Percentiles rank a stretch among this genome's conserved stretches.
Conservation (phyloP, 2,797 vertebrate species). For the Argyrosomus regius region DNA sequence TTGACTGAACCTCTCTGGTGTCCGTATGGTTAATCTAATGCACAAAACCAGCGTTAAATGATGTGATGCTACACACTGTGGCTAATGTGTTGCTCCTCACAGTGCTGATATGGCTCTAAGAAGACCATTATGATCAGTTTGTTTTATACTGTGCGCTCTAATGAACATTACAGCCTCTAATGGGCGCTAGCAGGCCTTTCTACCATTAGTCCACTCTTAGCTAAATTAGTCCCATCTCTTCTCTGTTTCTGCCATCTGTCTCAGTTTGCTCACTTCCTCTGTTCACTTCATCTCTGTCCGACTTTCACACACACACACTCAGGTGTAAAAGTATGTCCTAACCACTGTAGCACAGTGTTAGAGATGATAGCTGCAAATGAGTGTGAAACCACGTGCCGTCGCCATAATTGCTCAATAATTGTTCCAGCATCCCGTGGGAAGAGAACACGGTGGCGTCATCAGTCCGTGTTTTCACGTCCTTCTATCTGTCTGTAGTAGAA, state of each 20-base stretch:
- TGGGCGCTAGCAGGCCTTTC: neutral
- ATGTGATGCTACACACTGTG: neutral
- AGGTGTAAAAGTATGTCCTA: conserved; percentile 1
- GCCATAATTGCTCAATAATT: conserved; percentile 26
- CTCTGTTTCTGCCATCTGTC: neutral
- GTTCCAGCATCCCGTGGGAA: neutral
- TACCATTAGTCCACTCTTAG: no score
- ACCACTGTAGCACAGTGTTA: neutral
- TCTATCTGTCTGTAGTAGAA: neutral
- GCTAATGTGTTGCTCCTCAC: neutral
- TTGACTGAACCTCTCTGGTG: neutral
- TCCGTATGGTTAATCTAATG: neutral
- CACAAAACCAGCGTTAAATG: neutral
- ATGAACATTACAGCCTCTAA: neutral
- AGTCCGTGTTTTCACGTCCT: conserved; percentile 1
- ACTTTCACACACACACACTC: neutral
- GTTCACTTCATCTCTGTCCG: neutral
- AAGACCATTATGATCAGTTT: neutral
- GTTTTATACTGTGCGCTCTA: neutral
- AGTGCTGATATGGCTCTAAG: neutral
- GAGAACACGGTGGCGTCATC: neutral
- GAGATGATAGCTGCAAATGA: conserved; percentile 3
- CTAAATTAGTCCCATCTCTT: no score
- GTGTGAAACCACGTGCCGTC: conserved; percentile 6
- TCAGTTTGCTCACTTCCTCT: neutral